Evolutionary conservation across 2,888 invertebrate genomes (phyloP), one percentile per base, ranked within the genome.

Genomic region (Aspidiotus rigidus): DNA sequence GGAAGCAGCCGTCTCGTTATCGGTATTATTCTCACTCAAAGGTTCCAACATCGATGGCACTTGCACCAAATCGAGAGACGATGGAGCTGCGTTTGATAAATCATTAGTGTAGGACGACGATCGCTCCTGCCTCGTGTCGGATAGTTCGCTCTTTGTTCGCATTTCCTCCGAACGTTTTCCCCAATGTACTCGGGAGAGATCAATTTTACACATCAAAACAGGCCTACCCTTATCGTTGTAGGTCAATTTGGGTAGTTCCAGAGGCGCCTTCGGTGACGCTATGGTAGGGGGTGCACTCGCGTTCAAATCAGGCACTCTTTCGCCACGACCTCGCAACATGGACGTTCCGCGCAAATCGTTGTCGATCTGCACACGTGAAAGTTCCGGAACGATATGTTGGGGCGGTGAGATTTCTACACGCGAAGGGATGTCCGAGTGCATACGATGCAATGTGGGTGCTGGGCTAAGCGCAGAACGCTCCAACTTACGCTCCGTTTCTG

Each of bases 131-230:
- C 81, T 81, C 2, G 81, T 81, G 73, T 81, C 79, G 0, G 81
- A 76, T 66, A 81, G 74, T 72, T 81, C 81, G 49, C 80, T 79
- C 75, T 80, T 76, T 75, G 82, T 77, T 77, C 77, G 81, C 72
- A 77, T 80, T 78, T 81, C 80, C 71, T 80, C 80, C 10, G 80
- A 80, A 42, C 76, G 75, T 13, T 76, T 74, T 49, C 79, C 77
- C 66, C 79, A 72, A 9, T 77, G 75, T 13, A 72, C 57, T 10
- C 67, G 62, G 71, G 74, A 77, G 15, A 82, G 75, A 70, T 82
- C 80, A 57, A 84, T 76, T 54, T 77, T 77, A 72, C 79, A 80
- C n/a, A 79, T 71, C 11, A 80, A 72, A 63, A 76, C 77, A 0
- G 79, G 78, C 53, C 42, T 55, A 11, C 67, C 71, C 6, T 41